Evolutionary conservation across 2,797 vertebrate genomes (phyloP), one percentile per base, ranked within the genome.

Genomic region (Danio kyathit): DNA sequence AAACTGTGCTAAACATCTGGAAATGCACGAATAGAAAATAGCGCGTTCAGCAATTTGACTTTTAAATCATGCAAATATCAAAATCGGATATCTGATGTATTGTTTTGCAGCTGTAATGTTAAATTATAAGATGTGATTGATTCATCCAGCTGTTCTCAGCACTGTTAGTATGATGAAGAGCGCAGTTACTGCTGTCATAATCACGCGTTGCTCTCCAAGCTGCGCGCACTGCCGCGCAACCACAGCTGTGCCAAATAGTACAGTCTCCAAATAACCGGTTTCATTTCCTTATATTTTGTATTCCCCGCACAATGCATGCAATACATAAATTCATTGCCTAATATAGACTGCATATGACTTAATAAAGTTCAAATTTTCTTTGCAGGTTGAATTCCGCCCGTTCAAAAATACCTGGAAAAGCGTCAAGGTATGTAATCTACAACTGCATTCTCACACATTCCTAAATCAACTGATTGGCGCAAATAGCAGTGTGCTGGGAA

Each of bases 111-210:
- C 12, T 8, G 14, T 51, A 51, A 64, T 52, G 16, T 1, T 7
- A 38, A 17, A 57, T 52, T 1, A 1, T 0, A 12, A 12, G 3
- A 7, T 7, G 4, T 19, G 1, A 21, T 54, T 46, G 0, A 38
- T 52, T 79, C 16, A 38, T 56, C 3, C 46, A 63, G 29, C 43
- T 40, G 11, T 19, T 19, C 51, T 49, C 2, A 21, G 46, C 57
- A 11, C 8, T 44, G 8, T 16, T 12, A 44, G 13, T 11, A 7
- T 64, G 46, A 64, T 6, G 16, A 49, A 12, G 8, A 44, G 40
- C 7, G 49, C 14, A 38, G 75, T 44, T 41, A 61, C n/a, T 52
- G 17, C 76, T 79, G 76, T 71, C 77, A 79, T 2, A 16, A 29
- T 5, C 44, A 48, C 0, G 44, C 13, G 6, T 54, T 63, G 59